A percentile compares a stretch with the other conserved stretches of the same genome.
Conservation (phyloP, 2,113 vertebrate species). For the Neolamprologus brichardi region DNA sequence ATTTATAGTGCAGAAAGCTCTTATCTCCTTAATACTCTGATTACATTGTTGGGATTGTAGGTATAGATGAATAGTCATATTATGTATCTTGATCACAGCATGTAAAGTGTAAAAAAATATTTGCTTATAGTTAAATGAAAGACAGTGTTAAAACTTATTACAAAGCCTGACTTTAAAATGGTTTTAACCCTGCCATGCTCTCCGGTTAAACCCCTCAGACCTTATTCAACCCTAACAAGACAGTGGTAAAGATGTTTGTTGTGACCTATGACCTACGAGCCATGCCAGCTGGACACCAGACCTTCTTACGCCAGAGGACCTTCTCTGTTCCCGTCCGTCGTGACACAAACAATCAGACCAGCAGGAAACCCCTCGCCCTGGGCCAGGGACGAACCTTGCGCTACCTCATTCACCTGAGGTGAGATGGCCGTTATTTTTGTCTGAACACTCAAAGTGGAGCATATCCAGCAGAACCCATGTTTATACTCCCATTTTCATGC, state of each 20-base stretch:
- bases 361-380: conserved; percentile 77
- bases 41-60: background rate
- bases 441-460: background rate
- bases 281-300: conserved; percentile 98
- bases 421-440: background rate
- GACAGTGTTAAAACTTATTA: background rate
- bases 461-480: background rate
- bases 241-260: conserved; percentile 99
- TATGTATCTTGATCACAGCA: background rate
- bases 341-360: conserved; percentile 79
- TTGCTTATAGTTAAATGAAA: background rate
- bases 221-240: conserved; percentile 99
- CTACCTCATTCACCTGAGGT: conserved; percentile 99
- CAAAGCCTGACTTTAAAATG: background rate
- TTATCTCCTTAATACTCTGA: background rate
- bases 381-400: conserved; percentile 87
- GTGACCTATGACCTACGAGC: conserved; percentile 94
- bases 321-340: conserved; percentile 95
- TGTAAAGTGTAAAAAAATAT: background rate
- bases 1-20: background rate
- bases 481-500: background rate
- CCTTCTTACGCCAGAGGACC: conserved; percentile 97
- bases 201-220: conserved; percentile 71
- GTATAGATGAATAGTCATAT: background rate
- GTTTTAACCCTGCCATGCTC: background rate